A percentile compares a stretch with the other conserved stretches of the same genome.
Evolutionary conservation across 2,113 vertebrate species (phyloP).

Genomic region (Colossoma macropomum): DNA sequence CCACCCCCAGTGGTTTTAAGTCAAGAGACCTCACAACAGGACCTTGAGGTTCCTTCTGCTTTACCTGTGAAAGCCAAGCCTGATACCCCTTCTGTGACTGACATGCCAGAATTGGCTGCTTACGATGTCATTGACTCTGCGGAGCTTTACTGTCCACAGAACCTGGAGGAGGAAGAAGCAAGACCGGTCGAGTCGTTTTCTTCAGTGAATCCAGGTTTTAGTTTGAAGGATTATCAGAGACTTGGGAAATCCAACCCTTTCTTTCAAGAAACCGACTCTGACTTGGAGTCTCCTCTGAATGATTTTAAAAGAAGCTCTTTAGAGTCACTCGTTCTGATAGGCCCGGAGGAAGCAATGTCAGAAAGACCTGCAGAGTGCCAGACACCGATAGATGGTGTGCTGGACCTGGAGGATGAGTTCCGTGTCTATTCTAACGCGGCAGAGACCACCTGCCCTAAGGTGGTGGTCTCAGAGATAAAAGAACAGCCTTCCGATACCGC

Average conservation of each 20-base stretch:
- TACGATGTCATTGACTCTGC: slow-evolving; percentile 59
- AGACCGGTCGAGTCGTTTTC: slow-evolving; percentile 7
- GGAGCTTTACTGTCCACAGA: slow-evolving; percentile 58
- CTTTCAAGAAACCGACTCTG: slow-evolving; percentile 85
- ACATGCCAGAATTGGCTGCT: slow-evolving; percentile 57
- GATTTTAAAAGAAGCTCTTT: slow-evolving; percentile 74
- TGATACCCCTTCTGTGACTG: background rate
- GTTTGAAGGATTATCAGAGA: slow-evolving; percentile 63
- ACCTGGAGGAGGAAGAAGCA: slow-evolving; percentile 65
- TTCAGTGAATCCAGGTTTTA: slow-evolving; percentile 56
- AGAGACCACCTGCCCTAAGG: slow-evolving; percentile 61
- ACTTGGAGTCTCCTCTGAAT: slow-evolving; percentile 80
- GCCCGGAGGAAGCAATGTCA: slow-evolving; percentile 67
- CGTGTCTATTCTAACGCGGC: slow-evolving; percentile 59
- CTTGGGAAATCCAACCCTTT: slow-evolving; percentile 80
- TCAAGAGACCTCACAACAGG: slow-evolving; percentile 20
- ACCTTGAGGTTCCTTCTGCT: slow-evolving; percentile 53
- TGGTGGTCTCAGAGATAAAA: slow-evolving; percentile 56
- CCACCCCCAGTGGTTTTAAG: background rate
- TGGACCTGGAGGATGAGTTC: slow-evolving; percentile 67
- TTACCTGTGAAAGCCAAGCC: slow-evolving; percentile 59
- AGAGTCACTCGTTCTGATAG: slow-evolving; percentile 75
- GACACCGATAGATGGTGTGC: slow-evolving; percentile 55
- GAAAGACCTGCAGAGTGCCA: slow-evolving; percentile 69
- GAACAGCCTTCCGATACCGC: slow-evolving; percentile 14